Conservation (phyloP, 2,113 vertebrate genomes). For the Sprattus sprattus region DNA sequence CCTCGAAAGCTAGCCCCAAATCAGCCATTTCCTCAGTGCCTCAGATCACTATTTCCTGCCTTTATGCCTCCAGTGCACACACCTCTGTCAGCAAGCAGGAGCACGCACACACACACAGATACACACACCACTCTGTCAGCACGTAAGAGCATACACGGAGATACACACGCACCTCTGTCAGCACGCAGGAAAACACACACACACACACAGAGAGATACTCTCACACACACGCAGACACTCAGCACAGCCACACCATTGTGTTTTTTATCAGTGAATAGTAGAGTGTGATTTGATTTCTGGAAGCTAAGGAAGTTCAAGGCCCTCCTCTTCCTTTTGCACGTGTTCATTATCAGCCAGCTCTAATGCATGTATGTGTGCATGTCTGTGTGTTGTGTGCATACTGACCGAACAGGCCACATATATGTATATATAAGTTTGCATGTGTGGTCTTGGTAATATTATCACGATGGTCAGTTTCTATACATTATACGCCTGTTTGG, state of each 20-base stretch:
- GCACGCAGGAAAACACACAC: no score
- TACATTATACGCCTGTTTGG: no score
- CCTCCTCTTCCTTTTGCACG: not conserved
- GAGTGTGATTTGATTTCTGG: not conserved
- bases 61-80: constrained; percentile 28
- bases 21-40: constrained; percentile 46
- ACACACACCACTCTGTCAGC: not conserved
- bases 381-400: no score
- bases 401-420: not conserved
- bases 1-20: constrained; percentile 46
- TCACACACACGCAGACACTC: not conserved
- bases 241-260: not conserved
- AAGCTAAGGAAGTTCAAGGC: not conserved
- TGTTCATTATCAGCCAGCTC: not conserved
- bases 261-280: no score
- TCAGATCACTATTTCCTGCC: constrained; percentile 24
- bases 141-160: not conserved
- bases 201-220: not conserved
- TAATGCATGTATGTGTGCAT: no score
- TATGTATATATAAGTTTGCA: no score
- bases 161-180: not conserved
- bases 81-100: not conserved
- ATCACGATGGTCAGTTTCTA: no score
- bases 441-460: no score
- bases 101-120: not conserved